Percentiles rank a stretch among this genome's conserved stretches.
Evolutionary conservation across 2,888 invertebrate genomes (phyloP).

Genomic region (Dicycla oo): DNA sequence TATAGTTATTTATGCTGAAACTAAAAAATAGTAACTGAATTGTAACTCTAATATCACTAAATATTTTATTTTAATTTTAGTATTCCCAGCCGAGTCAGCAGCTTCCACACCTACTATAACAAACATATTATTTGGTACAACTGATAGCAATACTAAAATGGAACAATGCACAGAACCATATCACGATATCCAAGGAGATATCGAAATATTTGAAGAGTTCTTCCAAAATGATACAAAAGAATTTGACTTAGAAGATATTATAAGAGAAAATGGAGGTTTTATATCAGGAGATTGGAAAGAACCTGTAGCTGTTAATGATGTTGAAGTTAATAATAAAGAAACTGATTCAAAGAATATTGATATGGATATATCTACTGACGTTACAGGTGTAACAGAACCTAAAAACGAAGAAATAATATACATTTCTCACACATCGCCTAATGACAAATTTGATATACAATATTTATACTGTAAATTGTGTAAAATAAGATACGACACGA

Average conservation of each 20-base stretch:
- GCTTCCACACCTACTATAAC: slow-evolving; percentile 81
- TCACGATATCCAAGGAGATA: slow-evolving; percentile 61
- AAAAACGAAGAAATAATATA: slow-evolving; percentile 15
- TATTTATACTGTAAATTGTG: slow-evolving; percentile 78
- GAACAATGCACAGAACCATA: slow-evolving; percentile 64
- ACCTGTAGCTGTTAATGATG: neutral
- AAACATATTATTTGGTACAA: slow-evolving; percentile 80
- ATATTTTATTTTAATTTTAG: slow-evolving; percentile 51
- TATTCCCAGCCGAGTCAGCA: slow-evolving; percentile 48
- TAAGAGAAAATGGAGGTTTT: slow-evolving; percentile 31
- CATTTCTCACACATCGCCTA: slow-evolving; percentile 8
- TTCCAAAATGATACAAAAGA: slow-evolving; percentile 61
- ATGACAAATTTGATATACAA: slow-evolving; percentile 71
- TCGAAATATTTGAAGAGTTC: slow-evolving; percentile 75
- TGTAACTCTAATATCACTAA: neutral
- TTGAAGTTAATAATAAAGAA: slow-evolving; percentile 31
- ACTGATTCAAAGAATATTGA: slow-evolving; percentile 7
- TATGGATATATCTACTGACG: slow-evolving; percentile 14
- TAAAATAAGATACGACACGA: slow-evolving; percentile 70
- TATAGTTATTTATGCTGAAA: no score
- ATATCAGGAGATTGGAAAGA: slow-evolving; percentile 15
- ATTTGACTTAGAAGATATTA: slow-evolving; percentile 30
- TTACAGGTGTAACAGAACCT: neutral
- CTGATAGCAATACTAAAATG: slow-evolving; percentile 42
- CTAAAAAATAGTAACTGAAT: neutral